A percentile compares a stretch with the other conserved stretches of the same genome.
Conservation (phyloP, 2,888 invertebrate genomes). For the Schizaphis graminum region DNA sequence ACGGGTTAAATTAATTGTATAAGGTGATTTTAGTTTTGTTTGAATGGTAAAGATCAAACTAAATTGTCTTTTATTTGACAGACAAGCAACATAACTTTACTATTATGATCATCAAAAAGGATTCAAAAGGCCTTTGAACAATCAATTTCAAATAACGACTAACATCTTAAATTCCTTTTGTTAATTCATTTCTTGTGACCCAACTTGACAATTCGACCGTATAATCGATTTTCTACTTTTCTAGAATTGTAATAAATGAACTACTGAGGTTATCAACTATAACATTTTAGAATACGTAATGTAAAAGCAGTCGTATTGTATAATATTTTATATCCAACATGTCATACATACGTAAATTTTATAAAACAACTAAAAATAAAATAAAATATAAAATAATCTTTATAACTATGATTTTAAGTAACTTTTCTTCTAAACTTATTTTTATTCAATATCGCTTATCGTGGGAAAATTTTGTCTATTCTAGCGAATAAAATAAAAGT, state of each 20-base stretch:
- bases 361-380: neutral
- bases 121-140: constrained; percentile 21
- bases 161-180: constrained; percentile 3
- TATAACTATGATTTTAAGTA: neutral
- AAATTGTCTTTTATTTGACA: constrained; percentile 14
- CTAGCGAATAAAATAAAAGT: neutral
- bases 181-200: constrained; percentile 25
- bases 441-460: neutral
- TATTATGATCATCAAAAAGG: constrained; percentile 1
- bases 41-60: neutral
- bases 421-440: neutral
- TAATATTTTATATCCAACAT: neutral
- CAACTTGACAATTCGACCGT: constrained; percentile 1
- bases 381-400: neutral
- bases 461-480: neutral
- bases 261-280: neutral
- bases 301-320: neutral
- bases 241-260: constrained; percentile 31
- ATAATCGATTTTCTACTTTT: constrained; percentile 36
- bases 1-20: neutral
- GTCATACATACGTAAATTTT: neutral
- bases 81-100: constrained; percentile 17
- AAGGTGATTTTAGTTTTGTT: neutral
- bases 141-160: constrained; percentile 21
- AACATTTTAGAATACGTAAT: neutral